Evolutionary conservation across 2,888 invertebrate species (phyloP).

Genomic region (Callinectes sapidus): DNA sequence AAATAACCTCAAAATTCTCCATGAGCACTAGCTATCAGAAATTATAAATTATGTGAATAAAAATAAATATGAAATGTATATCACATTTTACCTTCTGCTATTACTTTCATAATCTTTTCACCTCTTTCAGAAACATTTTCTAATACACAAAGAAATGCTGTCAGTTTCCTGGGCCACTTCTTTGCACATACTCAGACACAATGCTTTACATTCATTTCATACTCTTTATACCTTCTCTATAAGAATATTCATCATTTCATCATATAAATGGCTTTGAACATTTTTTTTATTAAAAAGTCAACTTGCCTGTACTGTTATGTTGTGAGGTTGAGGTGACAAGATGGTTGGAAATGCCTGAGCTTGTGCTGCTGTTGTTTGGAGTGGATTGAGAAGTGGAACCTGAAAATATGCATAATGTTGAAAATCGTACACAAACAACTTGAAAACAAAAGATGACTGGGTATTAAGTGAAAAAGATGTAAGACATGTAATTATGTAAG

Average conservation of each 20-base stretch:
- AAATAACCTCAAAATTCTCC: no score
- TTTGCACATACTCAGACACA: neutral
- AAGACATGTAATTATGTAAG: neutral
- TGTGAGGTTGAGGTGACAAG: constrained; percentile 74
- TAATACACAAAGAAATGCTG: neutral
- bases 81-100: no score
- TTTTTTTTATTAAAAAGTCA: no score
- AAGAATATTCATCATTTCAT: no score
- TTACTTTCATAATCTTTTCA: neutral
- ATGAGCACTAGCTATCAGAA: no score
- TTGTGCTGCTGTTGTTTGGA: constrained; percentile 78
- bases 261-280: no score
- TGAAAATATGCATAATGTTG: constrained; percentile 21
- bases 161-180: neutral
- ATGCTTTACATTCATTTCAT: neutral
- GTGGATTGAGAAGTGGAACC: constrained; percentile 74
- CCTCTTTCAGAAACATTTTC: neutral
- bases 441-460: neutral
- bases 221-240: neutral
- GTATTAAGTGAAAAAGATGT: neutral
- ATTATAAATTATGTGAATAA: no score
- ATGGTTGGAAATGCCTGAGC: constrained; percentile 77
- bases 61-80: no score
- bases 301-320: constrained; percentile 77
- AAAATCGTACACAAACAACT: neutral